phyloP scores from a whole-genome alignment of 1,140 invertebrate species.

The Pteromalus puparum region DNA sequence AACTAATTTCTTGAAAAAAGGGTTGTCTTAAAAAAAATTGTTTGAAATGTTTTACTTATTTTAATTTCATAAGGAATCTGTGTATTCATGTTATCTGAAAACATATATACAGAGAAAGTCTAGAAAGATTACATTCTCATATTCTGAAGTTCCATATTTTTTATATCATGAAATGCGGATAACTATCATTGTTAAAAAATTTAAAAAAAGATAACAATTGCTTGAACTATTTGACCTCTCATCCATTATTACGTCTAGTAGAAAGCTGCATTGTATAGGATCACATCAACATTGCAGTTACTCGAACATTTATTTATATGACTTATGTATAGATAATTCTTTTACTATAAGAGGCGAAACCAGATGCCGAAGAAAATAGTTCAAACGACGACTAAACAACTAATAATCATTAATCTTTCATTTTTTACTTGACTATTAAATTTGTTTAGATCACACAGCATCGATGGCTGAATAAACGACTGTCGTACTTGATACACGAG shows the following conservation, averaged over 20 bases:
- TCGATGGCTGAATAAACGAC: not conserved
- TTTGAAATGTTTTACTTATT: not conserved
- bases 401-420: not conserved
- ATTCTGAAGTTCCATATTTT: not conserved
- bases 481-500: not conserved
- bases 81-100: not conserved
- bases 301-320: not conserved
- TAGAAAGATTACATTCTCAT: not conserved
- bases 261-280: not conserved
- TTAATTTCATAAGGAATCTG: not conserved
- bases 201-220: not conserved
- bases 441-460: constrained; percentile 3
- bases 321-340: not conserved
- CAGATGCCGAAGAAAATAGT: not conserved
- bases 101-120: not conserved
- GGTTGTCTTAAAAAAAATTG: not conserved
- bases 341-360: not conserved
- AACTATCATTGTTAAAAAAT: not conserved
- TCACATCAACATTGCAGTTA: not conserved
- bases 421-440: not conserved
- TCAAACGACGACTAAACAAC: not conserved
- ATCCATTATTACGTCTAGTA: not conserved
- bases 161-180: not conserved
- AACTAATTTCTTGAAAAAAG: not conserved
- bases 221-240: not conserved